phyloP scores from a whole-genome alignment of 2,113 vertebrate species.

The Cheilinus undulatus region DNA sequence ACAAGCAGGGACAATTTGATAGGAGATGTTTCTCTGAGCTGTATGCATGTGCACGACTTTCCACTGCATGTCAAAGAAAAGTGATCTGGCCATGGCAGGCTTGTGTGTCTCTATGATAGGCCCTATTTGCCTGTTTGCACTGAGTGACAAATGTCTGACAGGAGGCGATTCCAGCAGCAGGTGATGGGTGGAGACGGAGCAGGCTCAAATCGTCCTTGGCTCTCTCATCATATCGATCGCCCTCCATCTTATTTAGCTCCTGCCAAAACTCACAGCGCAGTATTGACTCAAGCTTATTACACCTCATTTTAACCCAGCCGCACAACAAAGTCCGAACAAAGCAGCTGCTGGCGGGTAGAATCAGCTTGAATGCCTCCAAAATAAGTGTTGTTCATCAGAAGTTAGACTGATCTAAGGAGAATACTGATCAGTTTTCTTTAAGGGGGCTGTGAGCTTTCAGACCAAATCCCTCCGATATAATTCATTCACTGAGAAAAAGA shows the following conservation, averaged over 20 bases:
- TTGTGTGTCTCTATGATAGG: slow-evolving; percentile 24
- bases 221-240: slow-evolving; percentile 69
- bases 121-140: slow-evolving; percentile 12
- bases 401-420: neutral
- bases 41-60: slow-evolving; percentile 10
- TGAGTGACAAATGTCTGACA: slow-evolving; percentile 63
- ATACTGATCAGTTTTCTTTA: slow-evolving; percentile 18
- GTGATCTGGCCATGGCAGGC: slow-evolving; percentile 9
- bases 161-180: slow-evolving; percentile 55
- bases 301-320: slow-evolving; percentile 29
- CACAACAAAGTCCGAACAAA: slow-evolving; percentile 54
- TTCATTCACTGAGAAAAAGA: neutral
- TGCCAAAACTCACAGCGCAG: slow-evolving; percentile 74
- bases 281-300: slow-evolving; percentile 74
- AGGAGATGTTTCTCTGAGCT: neutral
- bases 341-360: slow-evolving; percentile 29
- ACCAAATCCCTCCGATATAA: neutral
- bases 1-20: neutral
- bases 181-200: slow-evolving; percentile 28
- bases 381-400: slow-evolving; percentile 45
- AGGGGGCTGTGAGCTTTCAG: neutral
- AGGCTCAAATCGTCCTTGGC: slow-evolving; percentile 45
- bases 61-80: neutral
- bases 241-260: slow-evolving; percentile 74
- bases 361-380: slow-evolving; percentile 20